Evolutionary conservation across 2,797 vertebrate species (phyloP).

Genomic region (Syndactyla subalaris): DNA sequence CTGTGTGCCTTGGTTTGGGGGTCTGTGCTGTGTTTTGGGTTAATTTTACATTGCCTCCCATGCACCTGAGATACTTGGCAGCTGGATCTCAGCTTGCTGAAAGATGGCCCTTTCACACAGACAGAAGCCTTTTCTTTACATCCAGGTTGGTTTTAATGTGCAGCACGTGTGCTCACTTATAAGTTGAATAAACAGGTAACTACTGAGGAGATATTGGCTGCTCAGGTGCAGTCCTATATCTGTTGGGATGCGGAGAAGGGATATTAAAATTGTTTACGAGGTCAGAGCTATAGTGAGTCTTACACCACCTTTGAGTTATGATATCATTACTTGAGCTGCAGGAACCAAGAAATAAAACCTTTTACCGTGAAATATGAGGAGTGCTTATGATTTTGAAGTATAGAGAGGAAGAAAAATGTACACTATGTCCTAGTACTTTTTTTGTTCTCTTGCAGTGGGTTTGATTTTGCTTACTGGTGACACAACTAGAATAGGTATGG

Average conservation of each 20-base stretch:
- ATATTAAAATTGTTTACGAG: conserved; percentile 56
- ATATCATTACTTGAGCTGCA: conserved; percentile 65
- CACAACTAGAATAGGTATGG: background rate
- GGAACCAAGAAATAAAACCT: conserved; percentile 59
- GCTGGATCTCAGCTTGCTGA: background rate
- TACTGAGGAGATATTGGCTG: background rate
- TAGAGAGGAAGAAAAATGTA: conserved; percentile 35
- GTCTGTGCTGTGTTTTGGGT: background rate
- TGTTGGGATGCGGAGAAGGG: conserved; percentile 4
- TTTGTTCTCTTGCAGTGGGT: background rate
- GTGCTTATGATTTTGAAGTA: conserved; percentile 53
- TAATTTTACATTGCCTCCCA: background rate
- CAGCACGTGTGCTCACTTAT: background rate
- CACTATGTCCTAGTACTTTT: background rate
- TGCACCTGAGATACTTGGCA: background rate
- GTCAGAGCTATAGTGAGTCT: conserved; percentile 20
- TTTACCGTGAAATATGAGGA: conserved; percentile 42
- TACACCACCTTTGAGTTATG: conserved; percentile 54
- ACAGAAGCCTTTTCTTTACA: background rate
- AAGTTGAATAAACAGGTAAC: background rate
- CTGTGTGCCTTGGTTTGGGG: background rate
- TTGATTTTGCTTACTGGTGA: conserved; percentile 26
- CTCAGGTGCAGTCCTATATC: background rate
- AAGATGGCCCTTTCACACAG: background rate
- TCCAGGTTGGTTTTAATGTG: background rate